Evolutionary conservation across 2,113 vertebrate species (phyloP).

Genomic region (Lathamus discolor): DNA sequence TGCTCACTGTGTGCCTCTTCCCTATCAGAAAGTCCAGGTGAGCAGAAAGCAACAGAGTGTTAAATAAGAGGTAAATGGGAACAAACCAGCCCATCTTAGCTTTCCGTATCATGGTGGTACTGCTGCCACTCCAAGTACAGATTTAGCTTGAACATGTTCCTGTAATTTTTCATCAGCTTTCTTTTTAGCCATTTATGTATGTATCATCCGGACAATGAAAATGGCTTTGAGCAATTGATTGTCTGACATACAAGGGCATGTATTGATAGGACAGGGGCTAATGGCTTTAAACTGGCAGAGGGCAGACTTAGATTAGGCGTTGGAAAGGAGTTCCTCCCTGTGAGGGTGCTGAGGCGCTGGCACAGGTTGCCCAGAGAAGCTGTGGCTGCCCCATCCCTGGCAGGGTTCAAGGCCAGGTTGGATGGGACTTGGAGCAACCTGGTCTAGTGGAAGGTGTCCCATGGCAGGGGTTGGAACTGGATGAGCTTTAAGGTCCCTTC

Average conservation of each 20-base stretch:
- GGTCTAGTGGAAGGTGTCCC: neutral
- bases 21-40: neutral
- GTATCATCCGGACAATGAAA: neutral
- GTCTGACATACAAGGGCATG: neutral
- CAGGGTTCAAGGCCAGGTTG: neutral
- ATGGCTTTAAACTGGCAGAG: neutral
- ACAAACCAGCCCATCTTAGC: neutral
- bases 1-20: fast-evolving
- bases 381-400: neutral
- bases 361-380: neutral
- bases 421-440: neutral
- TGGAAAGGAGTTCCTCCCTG: neutral
- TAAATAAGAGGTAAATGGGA: neutral
- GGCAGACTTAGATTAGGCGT: neutral
- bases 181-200: neutral
- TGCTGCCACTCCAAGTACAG: neutral
- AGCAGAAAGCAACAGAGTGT: neutral
- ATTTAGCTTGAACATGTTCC: neutral
- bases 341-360: neutral
- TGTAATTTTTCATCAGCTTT: neutral
- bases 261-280: neutral
- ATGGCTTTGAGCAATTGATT: neutral
- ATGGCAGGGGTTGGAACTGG: neutral
- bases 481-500: neutral
- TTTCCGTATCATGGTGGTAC: neutral